Base-by-base conservation (phyloP, 2,797 vertebrate species). In the Acipenser ruthenus region DNA sequence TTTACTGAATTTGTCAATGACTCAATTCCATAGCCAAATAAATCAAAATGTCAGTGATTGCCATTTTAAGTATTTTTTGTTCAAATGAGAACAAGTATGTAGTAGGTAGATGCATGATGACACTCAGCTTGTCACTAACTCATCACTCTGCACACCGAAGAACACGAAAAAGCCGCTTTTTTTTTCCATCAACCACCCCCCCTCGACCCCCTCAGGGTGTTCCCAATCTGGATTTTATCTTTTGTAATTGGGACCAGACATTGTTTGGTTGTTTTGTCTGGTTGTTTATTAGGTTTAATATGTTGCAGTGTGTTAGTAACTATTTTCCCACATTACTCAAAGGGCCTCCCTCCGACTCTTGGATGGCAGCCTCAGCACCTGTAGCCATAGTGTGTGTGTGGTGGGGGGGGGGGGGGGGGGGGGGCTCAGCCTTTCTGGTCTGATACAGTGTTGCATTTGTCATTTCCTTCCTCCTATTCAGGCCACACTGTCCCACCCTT, bases 361-460 rank as follows among this genome's bases (percentile, higher is more conserved):
- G 59, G 50, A 37, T 15, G 55, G 66, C 70, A 73, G 76, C 73
- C 80, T 67, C 73, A 82, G 84, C 88, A 89, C 88, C 88, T 90
- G 87, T 90, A 90, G 77, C 78, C 76, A 18, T 18, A 1, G 18
- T 18, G 18, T 18, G 18, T 18, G 18, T 18, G 18, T 18, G 18
- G n/a, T n/a, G n/a, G n/a, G n/a, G n/a, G n/a, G n/a, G n/a, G n/a
- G n/a, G n/a, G n/a, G n/a, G n/a, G n/a, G n/a, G n/a, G n/a, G 12
- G 12, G 3, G 12, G 75, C 74, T 81, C 74, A 63, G 78, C 53
- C 65, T 75, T 75, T 75, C 83, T 88, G 85, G 86, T 85, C 13
- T 11, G 52, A 72, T 81, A 81, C 82, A 78, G 79, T 90, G 86
- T 89, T 90, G 83, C 87, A 86, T 85, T 89, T 90, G 88, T 87